Conservation (phyloP, 2,797 vertebrate genomes). For the Ptychobarbus kaznakovi region DNA sequence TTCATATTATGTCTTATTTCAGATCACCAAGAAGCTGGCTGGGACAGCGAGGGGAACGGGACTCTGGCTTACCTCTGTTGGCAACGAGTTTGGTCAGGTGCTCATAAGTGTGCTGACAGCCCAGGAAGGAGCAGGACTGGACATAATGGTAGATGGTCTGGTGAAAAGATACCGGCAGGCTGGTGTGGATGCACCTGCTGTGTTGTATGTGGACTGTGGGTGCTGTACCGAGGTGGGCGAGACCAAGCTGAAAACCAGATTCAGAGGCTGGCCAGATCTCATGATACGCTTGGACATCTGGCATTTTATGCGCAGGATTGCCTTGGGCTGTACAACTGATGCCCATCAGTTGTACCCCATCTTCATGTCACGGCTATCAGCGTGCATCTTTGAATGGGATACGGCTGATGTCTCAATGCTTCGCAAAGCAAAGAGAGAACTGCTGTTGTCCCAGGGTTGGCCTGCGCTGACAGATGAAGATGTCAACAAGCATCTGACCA, state of each 20-base stretch:
- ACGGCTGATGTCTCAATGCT: constrained; percentile 25
- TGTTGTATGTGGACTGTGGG: constrained; percentile 48
- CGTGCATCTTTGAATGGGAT: constrained; percentile 37
- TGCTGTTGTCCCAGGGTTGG: constrained; percentile 16
- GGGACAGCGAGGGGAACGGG: too few relatives aligned
- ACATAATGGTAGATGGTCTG: neutral
- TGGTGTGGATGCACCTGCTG: constrained; percentile 8
- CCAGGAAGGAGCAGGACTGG: too few relatives aligned
- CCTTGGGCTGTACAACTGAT: constrained; percentile 11
- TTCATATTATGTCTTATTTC: too few relatives aligned
- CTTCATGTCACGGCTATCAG: neutral
- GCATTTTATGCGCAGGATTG: constrained; percentile 34
- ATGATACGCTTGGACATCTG: constrained; percentile 37
- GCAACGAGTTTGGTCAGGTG: too few relatives aligned
- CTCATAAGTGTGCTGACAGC: too few relatives aligned
- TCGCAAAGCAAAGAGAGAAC: neutral
- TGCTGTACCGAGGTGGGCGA: constrained; percentile 38
- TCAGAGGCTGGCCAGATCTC: constrained; percentile 19
- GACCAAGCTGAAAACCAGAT: constrained; percentile 36
- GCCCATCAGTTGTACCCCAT: constrained; percentile 13
- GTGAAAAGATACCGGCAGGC: constrained; percentile 23
- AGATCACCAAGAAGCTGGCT: too few relatives aligned
- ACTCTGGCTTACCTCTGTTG: too few relatives aligned
- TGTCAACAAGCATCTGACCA: constrained; percentile 5
- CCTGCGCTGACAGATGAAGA: neutral